Percentiles rank a stretch among this genome's conserved stretches.
Conservation (phyloP, 1,140 invertebrate genomes). For the Sarcophaga peregrina region DNA sequence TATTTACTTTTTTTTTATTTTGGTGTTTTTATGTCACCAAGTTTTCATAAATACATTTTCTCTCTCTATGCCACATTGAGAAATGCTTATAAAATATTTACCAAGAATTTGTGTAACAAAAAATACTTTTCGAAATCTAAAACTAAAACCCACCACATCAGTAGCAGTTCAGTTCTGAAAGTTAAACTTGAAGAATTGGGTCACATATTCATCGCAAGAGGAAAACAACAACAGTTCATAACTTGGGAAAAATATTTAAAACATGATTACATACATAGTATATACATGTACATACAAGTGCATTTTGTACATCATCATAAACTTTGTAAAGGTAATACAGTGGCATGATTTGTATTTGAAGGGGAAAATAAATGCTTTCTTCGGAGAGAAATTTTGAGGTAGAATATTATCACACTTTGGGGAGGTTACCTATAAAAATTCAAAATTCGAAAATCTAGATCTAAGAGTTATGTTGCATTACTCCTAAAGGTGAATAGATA, state of each 20-base stretch:
- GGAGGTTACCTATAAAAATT: no score
- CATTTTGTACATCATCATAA: no score
- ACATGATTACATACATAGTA: not conserved
- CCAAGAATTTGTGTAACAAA: not conserved
- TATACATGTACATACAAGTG: not conserved
- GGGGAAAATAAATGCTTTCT: no score
- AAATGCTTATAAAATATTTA: not conserved
- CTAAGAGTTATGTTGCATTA: no score
- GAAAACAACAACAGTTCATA: not conserved
- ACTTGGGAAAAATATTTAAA: not conserved
- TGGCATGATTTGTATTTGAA: no score
- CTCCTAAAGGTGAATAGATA: no score
- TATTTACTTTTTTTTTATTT: not conserved
- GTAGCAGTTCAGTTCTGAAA: not conserved
- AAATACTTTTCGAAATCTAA: not conserved
- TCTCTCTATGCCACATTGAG: not conserved
- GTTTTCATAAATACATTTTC: not conserved
- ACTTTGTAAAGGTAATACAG: no score
- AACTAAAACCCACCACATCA: no score
- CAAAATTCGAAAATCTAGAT: no score
- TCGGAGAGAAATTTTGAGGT: not conserved
- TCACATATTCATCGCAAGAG: not conserved
- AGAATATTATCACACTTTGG: not conserved
- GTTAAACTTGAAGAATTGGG: constrained; percentile 14
- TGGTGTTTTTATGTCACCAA: not conserved